Evolutionary conservation across 2,797 vertebrate genomes (phyloP), one percentile per base, ranked within the genome.

Genomic region (Neopelma chrysocephalum): DNA sequence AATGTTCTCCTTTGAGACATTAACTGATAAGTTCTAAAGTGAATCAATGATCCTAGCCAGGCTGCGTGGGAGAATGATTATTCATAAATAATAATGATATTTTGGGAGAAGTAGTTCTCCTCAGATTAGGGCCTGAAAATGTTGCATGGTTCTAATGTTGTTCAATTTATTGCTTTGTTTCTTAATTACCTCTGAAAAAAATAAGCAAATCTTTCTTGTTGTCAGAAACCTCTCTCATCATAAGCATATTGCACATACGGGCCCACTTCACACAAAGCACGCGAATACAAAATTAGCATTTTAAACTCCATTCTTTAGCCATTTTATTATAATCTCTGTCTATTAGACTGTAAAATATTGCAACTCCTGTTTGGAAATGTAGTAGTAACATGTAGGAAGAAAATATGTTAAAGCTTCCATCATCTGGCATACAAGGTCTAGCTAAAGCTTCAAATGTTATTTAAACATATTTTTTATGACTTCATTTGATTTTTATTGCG

Each of bases 181-280:
- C 81, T 79, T 93, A 91, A 94, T 90, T 95, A 90, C 31, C 27
- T 72, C 25, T 66, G n/a, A 61, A 93, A 94, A 61, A 96, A 91
- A 62, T 2, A 56, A 43, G 23, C 51, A 92, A 87, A 70, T 92
- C 36, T 75, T 83, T 93, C 56, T 88, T 91, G 10, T 71, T 86
- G 54, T 87, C 50, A 86, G 45, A 47, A 93, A 81, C 40, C 22
- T 87, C 32, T 88, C 15, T 87, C 64, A 73, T 73, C 56, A 32
- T 64, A 92, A 79, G 26, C 20, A 10, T 80, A 84, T 70, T 60
- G 66, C 79, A 57, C 60, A 26, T 87, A 80, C 43, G 40, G 58
- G 17, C n/a, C 47, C 32, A 69, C 51, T 88, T 93, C 31, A 66
- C 43, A 72, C 12, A 87, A 73, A 95, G 8, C 29, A 29, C 20